phyloP scores from a whole-genome alignment of 2,797 vertebrate species.

The Acestrorhynchus altus region DNA sequence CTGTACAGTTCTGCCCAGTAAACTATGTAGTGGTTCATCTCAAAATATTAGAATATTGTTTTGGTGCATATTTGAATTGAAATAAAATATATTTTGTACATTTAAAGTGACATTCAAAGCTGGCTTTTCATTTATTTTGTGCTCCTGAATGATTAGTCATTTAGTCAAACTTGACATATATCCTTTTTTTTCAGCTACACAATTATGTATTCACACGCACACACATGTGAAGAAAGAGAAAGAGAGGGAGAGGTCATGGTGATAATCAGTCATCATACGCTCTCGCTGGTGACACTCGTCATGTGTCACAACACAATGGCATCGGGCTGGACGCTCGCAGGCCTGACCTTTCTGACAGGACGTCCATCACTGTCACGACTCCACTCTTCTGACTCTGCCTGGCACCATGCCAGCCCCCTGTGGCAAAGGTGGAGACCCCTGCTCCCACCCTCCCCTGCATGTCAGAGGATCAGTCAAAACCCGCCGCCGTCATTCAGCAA shows the following conservation, averaged over 20 bases:
- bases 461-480: background rate
- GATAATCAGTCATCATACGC: slow-evolving; percentile 54
- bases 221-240: background rate
- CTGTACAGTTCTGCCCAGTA: too few species aligned
- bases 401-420: slow-evolving; percentile 19
- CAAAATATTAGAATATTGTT: too few species aligned
- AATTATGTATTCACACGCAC: too few species aligned
- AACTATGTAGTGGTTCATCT: too few species aligned
- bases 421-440: slow-evolving; percentile 35
- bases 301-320: slow-evolving; percentile 66
- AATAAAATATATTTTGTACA: too few species aligned
- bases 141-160: too few species aligned
- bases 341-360: slow-evolving; percentile 67
- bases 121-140: too few species aligned
- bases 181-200: too few species aligned
- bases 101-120: too few species aligned
- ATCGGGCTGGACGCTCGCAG: slow-evolving; percentile 54
- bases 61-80: too few species aligned
- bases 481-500: background rate
- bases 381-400: slow-evolving; percentile 47
- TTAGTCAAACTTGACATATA: too few species aligned
- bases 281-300: slow-evolving; percentile 58
- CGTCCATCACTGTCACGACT: slow-evolving; percentile 56
- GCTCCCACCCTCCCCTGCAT: background rate
- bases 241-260: background rate